Conservation (phyloP, 2,797 vertebrate genomes). For the Eospalax fontanierii region DNA sequence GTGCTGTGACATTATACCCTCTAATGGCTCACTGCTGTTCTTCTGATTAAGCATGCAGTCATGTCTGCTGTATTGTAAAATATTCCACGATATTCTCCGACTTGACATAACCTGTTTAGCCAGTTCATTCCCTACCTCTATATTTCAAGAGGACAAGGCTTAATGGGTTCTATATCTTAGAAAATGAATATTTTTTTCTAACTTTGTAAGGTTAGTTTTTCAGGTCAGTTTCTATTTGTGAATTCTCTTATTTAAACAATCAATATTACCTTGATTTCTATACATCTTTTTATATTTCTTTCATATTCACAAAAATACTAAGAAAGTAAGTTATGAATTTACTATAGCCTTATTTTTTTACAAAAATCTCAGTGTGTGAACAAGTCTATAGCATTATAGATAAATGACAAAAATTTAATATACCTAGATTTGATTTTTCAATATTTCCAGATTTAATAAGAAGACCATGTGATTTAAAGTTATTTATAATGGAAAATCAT, state of each 20-base stretch:
- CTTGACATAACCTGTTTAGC: not conserved
- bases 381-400: not conserved
- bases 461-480: not conserved
- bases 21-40: constrained; percentile 12
- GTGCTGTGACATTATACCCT: constrained; percentile 23
- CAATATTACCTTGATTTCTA: not conserved
- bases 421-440: not conserved
- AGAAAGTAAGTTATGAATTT: not conserved
- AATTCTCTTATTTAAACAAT: constrained; percentile 38
- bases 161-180: not conserved
- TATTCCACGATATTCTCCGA: not conserved
- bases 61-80: constrained; percentile 44
- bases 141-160: not conserved
- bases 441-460: not conserved
- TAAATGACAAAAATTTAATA: not conserved
- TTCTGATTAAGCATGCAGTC: constrained; percentile 21
- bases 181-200: not conserved
- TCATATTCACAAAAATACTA: constrained; percentile 14
- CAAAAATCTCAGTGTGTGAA: constrained; percentile 6
- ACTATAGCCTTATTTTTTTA: not conserved
- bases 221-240: constrained; percentile 3
- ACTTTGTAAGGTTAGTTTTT: not conserved
- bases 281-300: not conserved
- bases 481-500: not conserved
- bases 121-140: constrained; percentile 7